Conservation (phyloP, 2,888 invertebrate species). For the Baronia brevicornis region DNA sequence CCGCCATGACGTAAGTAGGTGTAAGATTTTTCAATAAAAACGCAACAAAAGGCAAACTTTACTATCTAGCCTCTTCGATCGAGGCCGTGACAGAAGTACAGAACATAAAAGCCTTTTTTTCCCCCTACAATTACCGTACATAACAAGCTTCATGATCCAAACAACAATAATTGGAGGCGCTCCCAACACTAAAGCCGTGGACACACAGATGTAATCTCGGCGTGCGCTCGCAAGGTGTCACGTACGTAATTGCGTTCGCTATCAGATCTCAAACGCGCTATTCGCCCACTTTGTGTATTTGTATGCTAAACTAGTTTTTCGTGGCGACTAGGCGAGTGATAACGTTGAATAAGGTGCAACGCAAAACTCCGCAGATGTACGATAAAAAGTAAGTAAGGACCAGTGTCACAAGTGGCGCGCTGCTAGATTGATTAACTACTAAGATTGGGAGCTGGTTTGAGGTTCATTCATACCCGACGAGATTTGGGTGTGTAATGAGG, state of each 20-base stretch:
- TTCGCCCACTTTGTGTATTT: slow-evolving; percentile 53
- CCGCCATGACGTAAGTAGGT: too few species aligned
- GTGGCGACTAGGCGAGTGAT: slow-evolving; percentile 24
- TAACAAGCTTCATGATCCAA: slow-evolving; percentile 31
- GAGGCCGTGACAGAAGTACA: slow-evolving; percentile 20
- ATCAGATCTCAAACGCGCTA: slow-evolving; percentile 50
- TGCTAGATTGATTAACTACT: slow-evolving; percentile 49
- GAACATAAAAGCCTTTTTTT: slow-evolving; percentile 25
- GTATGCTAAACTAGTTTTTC: slow-evolving; percentile 63
- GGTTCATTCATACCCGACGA: slow-evolving; percentile 45
- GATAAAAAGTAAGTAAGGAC: slow-evolving; percentile 40
- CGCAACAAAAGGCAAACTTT: not conserved
- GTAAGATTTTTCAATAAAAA: slow-evolving; percentile 1
- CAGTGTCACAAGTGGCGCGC: slow-evolving; percentile 33
- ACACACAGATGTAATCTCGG: slow-evolving; percentile 38
- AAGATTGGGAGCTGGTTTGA: slow-evolving; percentile 37
- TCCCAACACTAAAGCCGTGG: slow-evolving; percentile 39
- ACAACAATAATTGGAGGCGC: slow-evolving; percentile 49
- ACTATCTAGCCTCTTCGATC: slow-evolving; percentile 13
- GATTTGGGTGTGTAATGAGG: slow-evolving; percentile 32
- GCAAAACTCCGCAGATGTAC: slow-evolving; percentile 40
- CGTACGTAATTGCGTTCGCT: slow-evolving; percentile 64
- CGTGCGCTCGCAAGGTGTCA: slow-evolving; percentile 48
- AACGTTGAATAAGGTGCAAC: slow-evolving; percentile 30
- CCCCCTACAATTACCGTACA: slow-evolving; percentile 11